Evolutionary conservation across 2,113 vertebrate species (phyloP), one percentile per base, ranked within the genome.

Genomic region (Pimephales promelas): DNA sequence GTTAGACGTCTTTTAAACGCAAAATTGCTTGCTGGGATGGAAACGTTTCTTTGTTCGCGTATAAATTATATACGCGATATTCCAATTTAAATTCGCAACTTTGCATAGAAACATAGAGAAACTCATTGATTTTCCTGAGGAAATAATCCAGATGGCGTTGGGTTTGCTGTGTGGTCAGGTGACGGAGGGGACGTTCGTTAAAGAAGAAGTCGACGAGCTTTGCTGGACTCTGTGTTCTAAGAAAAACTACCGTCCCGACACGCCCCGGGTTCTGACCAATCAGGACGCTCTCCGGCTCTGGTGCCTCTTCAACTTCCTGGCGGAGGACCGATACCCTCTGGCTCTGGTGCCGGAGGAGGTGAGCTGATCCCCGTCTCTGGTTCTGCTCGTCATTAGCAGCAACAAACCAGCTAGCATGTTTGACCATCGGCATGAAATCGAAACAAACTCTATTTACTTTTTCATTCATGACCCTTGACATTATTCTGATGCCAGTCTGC

Each of bases 221-320:
- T 99, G 97, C 91, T 99, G 97, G 97, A 99, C 97, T 4, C 93
- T 99, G 71, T 97, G 97, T 0, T 97, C 97, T 0, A 99, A 98
- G 94, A 99, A 99, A 91, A 97, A 98, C 90, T 99, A 98, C 86
- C 95, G 88, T 34, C 93, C 94, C 0, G 93, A 96, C 75, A 93
- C 90, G 93, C 86, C 93, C 87, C 13, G 93, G 0, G 31, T 94
- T 11, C 84, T 99, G 72, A 94, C 96, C 84, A 94, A 95, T 81
- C 94, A 90, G 72, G 97, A 99, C 26, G 95, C 97, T 84, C 97
- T 98, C 91, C 95, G 93, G 7, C 95, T 99, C 72, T 99, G 98
- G 98, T 98, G 98, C 85, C 96, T 99, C 88, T 99, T 99, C 93
- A 99, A 98, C 92, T 99, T 99, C 91, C 93, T 99, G 28, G 98